phyloP scores from a whole-genome alignment of 2,797 vertebrate genomes.

The Calcarius lapponicus region DNA sequence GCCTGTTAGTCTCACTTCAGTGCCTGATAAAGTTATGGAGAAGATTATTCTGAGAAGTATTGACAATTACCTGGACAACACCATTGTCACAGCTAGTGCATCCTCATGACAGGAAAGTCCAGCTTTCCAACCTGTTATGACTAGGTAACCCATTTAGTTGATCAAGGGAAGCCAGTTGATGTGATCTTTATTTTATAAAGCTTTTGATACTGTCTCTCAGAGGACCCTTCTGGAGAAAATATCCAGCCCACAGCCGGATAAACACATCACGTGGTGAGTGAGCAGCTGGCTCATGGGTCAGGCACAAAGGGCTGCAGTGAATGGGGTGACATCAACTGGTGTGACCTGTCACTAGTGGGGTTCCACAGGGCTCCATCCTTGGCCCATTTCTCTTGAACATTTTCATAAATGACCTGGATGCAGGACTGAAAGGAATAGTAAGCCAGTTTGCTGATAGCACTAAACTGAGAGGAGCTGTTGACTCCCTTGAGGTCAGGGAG shows the following conservation, averaged over 20 bases:
- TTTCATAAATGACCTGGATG: not conserved
- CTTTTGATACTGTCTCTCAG: rapidly evolving
- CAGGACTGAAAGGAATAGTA: not conserved
- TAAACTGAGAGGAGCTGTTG: rapidly evolving
- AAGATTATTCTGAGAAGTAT: not conserved
- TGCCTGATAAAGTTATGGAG: not conserved
- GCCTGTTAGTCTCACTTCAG: not conserved
- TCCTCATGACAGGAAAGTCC: not conserved
- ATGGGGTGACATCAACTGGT: not conserved
- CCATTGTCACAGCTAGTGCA: rapidly evolving
- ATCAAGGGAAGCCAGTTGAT: not conserved
- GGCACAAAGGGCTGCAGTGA: not conserved
- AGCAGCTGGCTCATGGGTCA: not conserved
- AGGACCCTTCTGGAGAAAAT: not conserved
- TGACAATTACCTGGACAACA: not conserved
- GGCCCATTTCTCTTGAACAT: rapidly evolving
- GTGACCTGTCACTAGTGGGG: not conserved
- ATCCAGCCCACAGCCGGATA: not conserved
- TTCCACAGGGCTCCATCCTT: not conserved
- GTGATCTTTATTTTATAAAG: not conserved
- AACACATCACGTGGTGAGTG: not conserved
- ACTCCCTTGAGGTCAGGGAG: not conserved
- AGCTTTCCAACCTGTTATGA: not conserved
- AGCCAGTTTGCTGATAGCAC: not conserved
- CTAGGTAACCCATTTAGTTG: rapidly evolving